Evolutionary conservation across 1,140 invertebrate genomes (phyloP).

Genomic region (Trinorchestia longiramus): DNA sequence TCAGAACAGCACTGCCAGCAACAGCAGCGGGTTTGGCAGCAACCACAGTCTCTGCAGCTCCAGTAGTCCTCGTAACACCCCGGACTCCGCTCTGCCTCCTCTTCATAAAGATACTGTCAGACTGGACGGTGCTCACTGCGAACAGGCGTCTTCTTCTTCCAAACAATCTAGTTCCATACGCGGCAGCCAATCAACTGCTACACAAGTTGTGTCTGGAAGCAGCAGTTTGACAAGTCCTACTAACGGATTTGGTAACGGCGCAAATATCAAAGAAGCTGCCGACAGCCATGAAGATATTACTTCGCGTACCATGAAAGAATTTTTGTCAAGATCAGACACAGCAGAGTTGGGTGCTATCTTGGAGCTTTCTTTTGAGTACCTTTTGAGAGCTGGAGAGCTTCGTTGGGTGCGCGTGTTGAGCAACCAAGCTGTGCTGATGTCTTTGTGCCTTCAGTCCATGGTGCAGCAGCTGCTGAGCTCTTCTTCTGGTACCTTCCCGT

Average conservation of each 20-base stretch:
- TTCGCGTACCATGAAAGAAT: background rate
- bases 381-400: constrained; percentile 90
- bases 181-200: background rate
- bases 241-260: background rate
- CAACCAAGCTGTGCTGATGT: constrained; percentile 93
- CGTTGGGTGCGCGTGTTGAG: constrained; percentile 93
- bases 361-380: constrained; percentile 95
- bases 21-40: constrained; percentile 56
- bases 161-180: background rate
- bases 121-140: no score
- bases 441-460: constrained; percentile 92
- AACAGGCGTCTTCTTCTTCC: background rate
- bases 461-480: constrained; percentile 87
- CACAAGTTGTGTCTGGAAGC: background rate
- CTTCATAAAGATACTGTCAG: background rate
- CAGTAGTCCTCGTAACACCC: constrained; percentile 42
- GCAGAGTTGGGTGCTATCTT: constrained; percentile 69
- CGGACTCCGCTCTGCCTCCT: background rate
- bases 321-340: background rate
- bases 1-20: constrained; percentile 54
- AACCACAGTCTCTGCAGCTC: constrained; percentile 56
- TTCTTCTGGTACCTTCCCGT: background rate
- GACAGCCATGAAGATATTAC: background rate
- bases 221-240: background rate
- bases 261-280: background rate